These are phyloP conservation scores for Musca domestica DNA, from an alignment of 1,140 invertebrate genomes.

Conservation along the genomic window DNA sequence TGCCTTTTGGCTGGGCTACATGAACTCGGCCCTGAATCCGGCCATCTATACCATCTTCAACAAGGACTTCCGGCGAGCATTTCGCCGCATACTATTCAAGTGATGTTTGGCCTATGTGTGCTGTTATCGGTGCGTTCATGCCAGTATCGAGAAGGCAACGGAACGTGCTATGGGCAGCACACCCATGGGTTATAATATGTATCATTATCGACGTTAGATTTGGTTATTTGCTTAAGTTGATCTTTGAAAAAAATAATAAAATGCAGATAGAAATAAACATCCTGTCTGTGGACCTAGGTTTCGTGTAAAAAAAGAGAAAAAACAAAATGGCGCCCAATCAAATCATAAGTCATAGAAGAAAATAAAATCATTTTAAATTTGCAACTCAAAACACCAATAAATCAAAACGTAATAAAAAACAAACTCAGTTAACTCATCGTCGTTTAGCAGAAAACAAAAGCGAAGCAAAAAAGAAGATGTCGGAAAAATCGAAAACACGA, in stretches of 20 bases:
- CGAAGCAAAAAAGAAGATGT: too few species aligned
- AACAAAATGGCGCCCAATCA: too few species aligned
- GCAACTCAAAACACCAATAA: too few species aligned
- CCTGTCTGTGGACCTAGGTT: too few species aligned
- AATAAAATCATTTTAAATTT: too few species aligned
- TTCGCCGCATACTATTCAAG: conserved; percentile 91
- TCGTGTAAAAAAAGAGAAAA: too few species aligned
- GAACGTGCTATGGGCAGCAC: conserved; percentile 55
- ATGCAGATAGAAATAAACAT: too few species aligned
- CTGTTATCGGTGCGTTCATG: conserved; percentile 64
- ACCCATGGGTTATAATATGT: conserved; percentile 54
- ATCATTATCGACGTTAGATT: conserved; percentile 53
- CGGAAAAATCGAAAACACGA: too few species aligned
- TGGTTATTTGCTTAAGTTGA: conserved; percentile 45
- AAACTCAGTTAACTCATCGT: too few species aligned
- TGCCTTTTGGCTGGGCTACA: conserved; percentile 98
- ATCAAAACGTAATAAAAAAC: too few species aligned
- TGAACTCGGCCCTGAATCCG: conserved; percentile 97
- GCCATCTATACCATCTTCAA: conserved; percentile 99
- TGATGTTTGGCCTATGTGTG: conserved; percentile 80
- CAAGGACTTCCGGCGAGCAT: conserved; percentile 95
- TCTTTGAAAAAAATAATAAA: conserved; percentile 13
- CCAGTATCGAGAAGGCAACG: conserved; percentile 54
- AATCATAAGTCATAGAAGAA: too few species aligned
- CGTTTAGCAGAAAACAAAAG: too few species aligned